These are phyloP conservation scores for Calliphora vomitoria DNA, from an alignment of 2,888 invertebrate species.

Conservation along the genomic window DNA sequence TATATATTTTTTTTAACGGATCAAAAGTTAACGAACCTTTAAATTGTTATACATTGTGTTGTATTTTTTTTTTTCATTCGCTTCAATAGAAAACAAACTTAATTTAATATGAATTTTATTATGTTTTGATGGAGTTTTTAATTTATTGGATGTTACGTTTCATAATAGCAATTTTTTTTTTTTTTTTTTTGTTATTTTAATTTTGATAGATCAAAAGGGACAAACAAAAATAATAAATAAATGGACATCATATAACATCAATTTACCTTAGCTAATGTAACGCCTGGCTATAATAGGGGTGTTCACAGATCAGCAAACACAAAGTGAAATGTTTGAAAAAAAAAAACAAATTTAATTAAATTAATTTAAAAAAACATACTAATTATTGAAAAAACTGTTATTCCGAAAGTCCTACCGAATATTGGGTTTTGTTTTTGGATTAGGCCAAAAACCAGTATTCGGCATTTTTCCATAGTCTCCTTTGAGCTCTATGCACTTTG, in stretches of 20 bases:
- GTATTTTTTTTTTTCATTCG: background rate
- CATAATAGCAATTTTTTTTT: slow-evolving; percentile 7
- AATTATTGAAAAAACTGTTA: no score
- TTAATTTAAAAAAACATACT: background rate
- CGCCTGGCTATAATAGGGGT: background rate
- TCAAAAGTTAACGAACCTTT: slow-evolving; percentile 62
- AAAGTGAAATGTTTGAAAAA: background rate
- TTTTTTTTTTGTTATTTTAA: slow-evolving; percentile 35
- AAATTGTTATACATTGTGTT: slow-evolving; percentile 42
- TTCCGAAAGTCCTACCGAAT: no score
- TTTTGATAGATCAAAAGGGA: slow-evolving; percentile 21
- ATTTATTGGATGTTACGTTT: slow-evolving; percentile 56
- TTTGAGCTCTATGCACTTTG: no score
- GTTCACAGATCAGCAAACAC: background rate
- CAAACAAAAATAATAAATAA: slow-evolving; percentile 14
- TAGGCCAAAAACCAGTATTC: no score
- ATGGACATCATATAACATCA: slow-evolving; percentile 19
- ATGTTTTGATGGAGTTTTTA: slow-evolving; percentile 51
- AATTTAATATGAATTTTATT: slow-evolving; percentile 64
- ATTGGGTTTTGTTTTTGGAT: no score
- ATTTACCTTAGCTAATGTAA: slow-evolving; percentile 15
- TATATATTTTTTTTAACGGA: slow-evolving; percentile 7
- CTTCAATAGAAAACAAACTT: slow-evolving; percentile 48
- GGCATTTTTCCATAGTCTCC: no score
- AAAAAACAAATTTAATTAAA: no score